Percentiles rank a stretch among this genome's conserved stretches.
phyloP scores from a whole-genome alignment of 2,888 invertebrate genomes.

The Parnassius orleans region DNA sequence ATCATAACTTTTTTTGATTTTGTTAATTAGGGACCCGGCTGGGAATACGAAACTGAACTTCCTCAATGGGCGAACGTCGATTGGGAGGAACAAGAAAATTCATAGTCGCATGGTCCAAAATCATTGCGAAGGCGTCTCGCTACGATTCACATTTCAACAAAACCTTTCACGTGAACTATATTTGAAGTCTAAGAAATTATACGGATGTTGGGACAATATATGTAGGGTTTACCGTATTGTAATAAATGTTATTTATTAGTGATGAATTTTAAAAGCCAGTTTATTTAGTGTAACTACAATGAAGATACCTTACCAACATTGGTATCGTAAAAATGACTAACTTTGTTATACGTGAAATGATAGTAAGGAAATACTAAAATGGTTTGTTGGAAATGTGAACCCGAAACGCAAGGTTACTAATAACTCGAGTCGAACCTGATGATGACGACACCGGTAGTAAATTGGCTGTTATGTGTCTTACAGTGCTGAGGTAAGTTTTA shows the following conservation, averaged over 20 bases:
- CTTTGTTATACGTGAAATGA: slow-evolving; percentile 9
- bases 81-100: slow-evolving; percentile 86
- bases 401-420: slow-evolving; percentile 36
- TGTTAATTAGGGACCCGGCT: slow-evolving; percentile 89
- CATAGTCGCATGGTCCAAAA: slow-evolving; percentile 65
- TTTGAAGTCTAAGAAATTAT: slow-evolving; percentile 5
- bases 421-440: slow-evolving; percentile 26
- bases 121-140: slow-evolving; percentile 60
- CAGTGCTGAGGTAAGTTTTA: slow-evolving; percentile 63
- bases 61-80: slow-evolving; percentile 95
- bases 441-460: slow-evolving; percentile 37
- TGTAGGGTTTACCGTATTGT: slow-evolving; percentile 4
- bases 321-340: slow-evolving; percentile 7
- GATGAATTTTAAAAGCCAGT: slow-evolving; percentile 12
- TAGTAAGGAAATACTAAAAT: slow-evolving; percentile 4
- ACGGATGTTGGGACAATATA: slow-evolving; percentile 7
- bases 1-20: neutral
- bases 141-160: slow-evolving; percentile 29
- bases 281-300: slow-evolving; percentile 4
- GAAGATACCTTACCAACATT: slow-evolving; percentile 29
- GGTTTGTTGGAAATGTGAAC: neutral
- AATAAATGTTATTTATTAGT: slow-evolving; percentile 12
- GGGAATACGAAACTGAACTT: slow-evolving; percentile 95
- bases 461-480: slow-evolving; percentile 59
- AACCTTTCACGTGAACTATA: slow-evolving; percentile 21